phyloP scores from a whole-genome alignment of 2,113 vertebrate species.

The Hypanus sabinus region DNA sequence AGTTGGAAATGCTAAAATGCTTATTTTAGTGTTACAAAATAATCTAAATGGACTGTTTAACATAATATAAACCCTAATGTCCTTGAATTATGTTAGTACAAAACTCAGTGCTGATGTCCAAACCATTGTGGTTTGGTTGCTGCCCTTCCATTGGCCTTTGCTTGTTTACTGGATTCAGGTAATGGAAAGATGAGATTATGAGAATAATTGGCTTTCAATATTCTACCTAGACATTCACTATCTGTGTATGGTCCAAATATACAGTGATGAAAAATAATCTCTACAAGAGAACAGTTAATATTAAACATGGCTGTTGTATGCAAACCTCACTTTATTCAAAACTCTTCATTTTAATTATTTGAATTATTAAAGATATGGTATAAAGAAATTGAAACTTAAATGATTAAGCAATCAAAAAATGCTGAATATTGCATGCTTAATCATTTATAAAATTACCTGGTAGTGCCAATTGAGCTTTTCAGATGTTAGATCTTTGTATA shows the following conservation, averaged over 20 bases:
- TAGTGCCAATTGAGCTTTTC: not conserved
- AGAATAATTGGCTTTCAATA: not conserved
- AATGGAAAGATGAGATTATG: not conserved
- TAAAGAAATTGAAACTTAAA: not conserved
- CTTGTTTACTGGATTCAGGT: not conserved
- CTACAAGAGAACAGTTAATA: not conserved
- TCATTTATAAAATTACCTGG: not conserved
- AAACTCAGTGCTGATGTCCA: not conserved
- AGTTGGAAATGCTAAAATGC: not conserved
- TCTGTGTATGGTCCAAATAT: not conserved
- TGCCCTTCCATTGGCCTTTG: not conserved
- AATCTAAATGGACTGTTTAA: not conserved
- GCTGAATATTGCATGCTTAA: not conserved
- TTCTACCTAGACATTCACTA: not conserved
- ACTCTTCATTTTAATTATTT: not conserved
- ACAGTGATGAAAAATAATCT: not conserved
- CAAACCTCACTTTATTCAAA: not conserved
- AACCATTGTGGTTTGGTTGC: not conserved
- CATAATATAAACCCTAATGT: not conserved
- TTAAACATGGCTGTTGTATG: not conserved
- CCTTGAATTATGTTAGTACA: not conserved
- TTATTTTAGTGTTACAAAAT: not conserved
- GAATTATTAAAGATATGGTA: not conserved
- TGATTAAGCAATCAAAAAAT: not conserved
- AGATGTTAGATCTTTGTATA: not conserved